Evolutionary conservation across 2,797 vertebrate species (phyloP), one percentile per base, ranked within the genome.

Genomic region (Oreonectes daqikongensis): DNA sequence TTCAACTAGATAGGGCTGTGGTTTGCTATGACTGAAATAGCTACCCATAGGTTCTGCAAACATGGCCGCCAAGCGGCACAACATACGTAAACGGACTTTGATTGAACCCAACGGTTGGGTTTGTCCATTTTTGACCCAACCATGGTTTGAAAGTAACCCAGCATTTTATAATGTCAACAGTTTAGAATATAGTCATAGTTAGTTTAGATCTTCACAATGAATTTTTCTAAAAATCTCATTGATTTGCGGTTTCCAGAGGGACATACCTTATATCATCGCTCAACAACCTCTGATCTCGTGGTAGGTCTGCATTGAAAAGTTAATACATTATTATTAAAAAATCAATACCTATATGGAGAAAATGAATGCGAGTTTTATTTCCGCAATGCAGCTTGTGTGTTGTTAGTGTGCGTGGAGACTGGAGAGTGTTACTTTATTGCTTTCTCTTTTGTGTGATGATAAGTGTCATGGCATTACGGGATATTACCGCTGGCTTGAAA

Each of bases 371-470:
- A 17, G 14, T 59, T 59, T 28, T 28, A 28, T 2, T 55, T 55
- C 22, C 6, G 12, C 5, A 59, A 30, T 15, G 11, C 24, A 57
- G 14, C 53, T 57, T n/a, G 22, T 53, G 50, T 55, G 26, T 26
- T 67, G 8, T 35, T 75, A 24, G 24, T 26, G 11, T 12, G 14
- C 24, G 5, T 57, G 12, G 38, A 40, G 10, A 14, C 11, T 7
- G 40, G 4, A 52, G n/a, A 26, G 22, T 26, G 1, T 59, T 65
- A 7, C n/a, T 46, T 68, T 46, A 68, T 75, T 59, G 73, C 26
- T 46, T 57, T n/a, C 18, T 65, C 53, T 30, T 20, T 50, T 50
- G 15, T 30, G 5, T 30, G 14, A 30, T 8, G 55, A 57, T 30
- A 30, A 14, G 44, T 64, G 30, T 38, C 14, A 75, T 18, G 3